These are phyloP conservation scores for Meandrusa payeni DNA, from an alignment of 2,888 invertebrate species.

Conservation along the genomic window DNA sequence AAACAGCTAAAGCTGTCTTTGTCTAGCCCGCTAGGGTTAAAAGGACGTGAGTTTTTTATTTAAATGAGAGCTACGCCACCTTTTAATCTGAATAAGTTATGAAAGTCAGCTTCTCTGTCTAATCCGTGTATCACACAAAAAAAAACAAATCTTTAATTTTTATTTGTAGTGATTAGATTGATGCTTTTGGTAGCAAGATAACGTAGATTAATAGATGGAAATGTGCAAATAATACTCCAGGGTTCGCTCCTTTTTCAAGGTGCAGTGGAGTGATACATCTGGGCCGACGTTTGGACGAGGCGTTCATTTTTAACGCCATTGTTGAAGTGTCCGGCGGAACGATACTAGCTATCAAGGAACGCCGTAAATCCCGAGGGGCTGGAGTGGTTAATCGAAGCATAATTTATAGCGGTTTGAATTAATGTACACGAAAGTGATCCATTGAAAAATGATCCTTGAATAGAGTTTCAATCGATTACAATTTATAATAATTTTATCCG, in stretches of 20 bases:
- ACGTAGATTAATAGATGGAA: constrained; percentile 32
- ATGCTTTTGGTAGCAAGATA: not conserved
- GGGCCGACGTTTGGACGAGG: constrained; percentile 53
- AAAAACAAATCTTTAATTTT: no score
- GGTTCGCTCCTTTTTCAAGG: constrained; percentile 30
- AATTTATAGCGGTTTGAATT: constrained; percentile 50
- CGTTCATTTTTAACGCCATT: constrained; percentile 74
- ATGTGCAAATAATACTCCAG: constrained; percentile 34
- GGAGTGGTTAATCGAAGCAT: constrained; percentile 55
- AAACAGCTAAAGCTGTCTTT: no score
- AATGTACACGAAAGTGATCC: constrained; percentile 28
- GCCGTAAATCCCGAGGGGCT: constrained; percentile 38
- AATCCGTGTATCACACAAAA: no score
- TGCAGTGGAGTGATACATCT: constrained; percentile 60
- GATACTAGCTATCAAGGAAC: constrained; percentile 32
- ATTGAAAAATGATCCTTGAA: constrained; percentile 2
- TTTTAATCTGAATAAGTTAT: no score
- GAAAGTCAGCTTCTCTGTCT: no score
- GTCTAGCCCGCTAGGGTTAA: no score
- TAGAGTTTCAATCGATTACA: no score
- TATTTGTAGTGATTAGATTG: no score
- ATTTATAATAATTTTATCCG: no score
- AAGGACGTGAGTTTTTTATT: no score
- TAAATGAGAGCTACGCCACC: no score
- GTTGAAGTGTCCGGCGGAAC: constrained; percentile 56